Base-by-base conservation (phyloP, 2,888 invertebrate species). In the Synanthedon andrenaeformis region DNA sequence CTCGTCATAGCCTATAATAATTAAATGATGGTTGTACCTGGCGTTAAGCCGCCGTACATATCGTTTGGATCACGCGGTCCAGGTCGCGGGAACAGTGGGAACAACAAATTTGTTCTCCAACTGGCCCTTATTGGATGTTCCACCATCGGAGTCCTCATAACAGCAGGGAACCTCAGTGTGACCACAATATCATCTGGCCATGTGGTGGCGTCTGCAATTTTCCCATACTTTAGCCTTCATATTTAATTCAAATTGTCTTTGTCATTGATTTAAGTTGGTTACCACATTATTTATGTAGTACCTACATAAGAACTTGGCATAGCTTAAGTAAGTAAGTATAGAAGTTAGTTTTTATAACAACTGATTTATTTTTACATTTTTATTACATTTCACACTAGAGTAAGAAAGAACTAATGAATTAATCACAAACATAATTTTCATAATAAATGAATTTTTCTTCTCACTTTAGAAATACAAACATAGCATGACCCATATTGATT, bases 81-180 rank as follows among this genome's bases (percentile, higher is more conserved):
- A 1, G 91, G 89, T 17, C 78, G 79, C 60, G 91, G 92, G 70
- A 90, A 92, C 49, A 90, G 61, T 1, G 91, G 92, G 76, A 91
- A 95, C 52, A 92, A 74, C 12, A 91, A 79, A 72, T 92, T 90
- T 2, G 95, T 96, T 50, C 89, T 82, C 95, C 95, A 96, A 60
- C 86, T 85, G 19, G 82, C 79, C 55, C 76, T 73, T 12, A 86
- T 56, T 0, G 87, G 87, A 60, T 87, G 84, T 62, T 76, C 84
- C 49, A 79, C 55, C 72, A 70, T 80, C 4, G 72, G 80, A 42
- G 81, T 89, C 59, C 92, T 84, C 72, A 91, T 86, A 55, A 92
- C 91, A 12, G 90, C 90, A 8, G 92, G 92, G 72, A 92, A 92
- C 52, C 92, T 89, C 52, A 93, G 66, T 1, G 88, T 75, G 41